Base-by-base conservation (phyloP, 2,113 vertebrate species). In the Leptobrachium ailaonicum region DNA sequence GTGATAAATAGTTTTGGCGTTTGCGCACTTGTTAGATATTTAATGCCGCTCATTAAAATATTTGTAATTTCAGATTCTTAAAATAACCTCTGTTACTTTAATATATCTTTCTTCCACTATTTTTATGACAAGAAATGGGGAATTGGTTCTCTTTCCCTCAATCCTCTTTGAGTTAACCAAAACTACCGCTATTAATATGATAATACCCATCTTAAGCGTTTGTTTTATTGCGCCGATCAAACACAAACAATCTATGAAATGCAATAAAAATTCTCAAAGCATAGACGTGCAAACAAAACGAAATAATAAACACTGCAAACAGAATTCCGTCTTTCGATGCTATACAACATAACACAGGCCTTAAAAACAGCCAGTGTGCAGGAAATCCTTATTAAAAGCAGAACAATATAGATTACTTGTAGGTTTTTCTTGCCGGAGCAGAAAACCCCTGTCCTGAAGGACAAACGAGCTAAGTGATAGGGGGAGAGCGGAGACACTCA, bases 41-140 rank as follows among this genome's bases (percentile, higher is more conserved):
- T 45, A 41, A 44, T 10, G 14, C n/a, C 40, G 44, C n/a, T n/a
- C 42, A 66, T 68, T 80, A 80, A 67, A 60, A 80, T 73, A 74
- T 74, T 56, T 74, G 71, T 73, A 66, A 73, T 80, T 80, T 73
- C 47, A 40, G 45, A 58, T 44, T 66, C 63, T 32, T 66, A 68
- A 80, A 80, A 73, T 80, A 74, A 80, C 78, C 78, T 80, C 47
- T 1, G 42, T 41, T 80, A 73, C 73, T 41, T 80, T 45, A 44
- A 56, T 73, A 73, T 54, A 73, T 80, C 60, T 71, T 67, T 10
- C 44, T 43, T 67, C 45, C 41, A 71, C 71, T 73, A 68, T 66
- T 73, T 58, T 74, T 80, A 50, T 66, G 50, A 14, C 6, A 47
- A 60, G 64, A 69, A 69, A 45, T 11, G 4, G 32, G 69, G 53